Conservation (phyloP, 2,113 vertebrate species). For the Parotia lawesii region DNA sequence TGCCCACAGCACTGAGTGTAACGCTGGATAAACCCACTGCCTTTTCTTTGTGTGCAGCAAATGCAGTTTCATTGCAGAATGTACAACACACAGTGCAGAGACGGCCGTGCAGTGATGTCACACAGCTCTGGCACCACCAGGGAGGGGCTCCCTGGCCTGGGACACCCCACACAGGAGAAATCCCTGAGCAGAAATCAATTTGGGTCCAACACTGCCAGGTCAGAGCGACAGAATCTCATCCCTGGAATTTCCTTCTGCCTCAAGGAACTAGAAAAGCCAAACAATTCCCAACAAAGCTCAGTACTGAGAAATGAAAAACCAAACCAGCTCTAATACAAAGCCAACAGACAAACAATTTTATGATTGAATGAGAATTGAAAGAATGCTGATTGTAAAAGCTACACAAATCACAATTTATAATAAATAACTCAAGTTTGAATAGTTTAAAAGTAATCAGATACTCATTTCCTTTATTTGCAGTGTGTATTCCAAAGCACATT, state of each 20-base stretch:
- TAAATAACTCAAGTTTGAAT: background rate
- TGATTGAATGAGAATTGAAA: background rate
- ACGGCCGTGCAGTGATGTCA: background rate
- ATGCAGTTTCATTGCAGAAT: background rate
- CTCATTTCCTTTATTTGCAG: background rate
- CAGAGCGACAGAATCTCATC: background rate
- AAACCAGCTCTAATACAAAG: background rate
- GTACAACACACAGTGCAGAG: background rate
- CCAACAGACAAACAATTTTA: background rate
- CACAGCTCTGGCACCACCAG: background rate
- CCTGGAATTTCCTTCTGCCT: background rate
- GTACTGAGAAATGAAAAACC: background rate
- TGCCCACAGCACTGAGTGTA: background rate
- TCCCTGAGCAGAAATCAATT: background rate
- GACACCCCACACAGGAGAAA: background rate
- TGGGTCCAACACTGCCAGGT: background rate
- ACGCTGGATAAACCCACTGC: background rate
- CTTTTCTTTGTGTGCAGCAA: background rate
- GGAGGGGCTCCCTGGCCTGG: background rate
- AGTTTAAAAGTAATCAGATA: background rate
- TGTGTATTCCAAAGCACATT: background rate
- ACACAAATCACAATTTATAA: background rate
- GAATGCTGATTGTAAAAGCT: background rate
- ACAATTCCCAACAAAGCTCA: background rate
- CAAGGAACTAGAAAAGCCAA: background rate